Evolutionary conservation across 2,888 invertebrate genomes (phyloP).

Genomic region (Meiosimyza platycephala): DNA sequence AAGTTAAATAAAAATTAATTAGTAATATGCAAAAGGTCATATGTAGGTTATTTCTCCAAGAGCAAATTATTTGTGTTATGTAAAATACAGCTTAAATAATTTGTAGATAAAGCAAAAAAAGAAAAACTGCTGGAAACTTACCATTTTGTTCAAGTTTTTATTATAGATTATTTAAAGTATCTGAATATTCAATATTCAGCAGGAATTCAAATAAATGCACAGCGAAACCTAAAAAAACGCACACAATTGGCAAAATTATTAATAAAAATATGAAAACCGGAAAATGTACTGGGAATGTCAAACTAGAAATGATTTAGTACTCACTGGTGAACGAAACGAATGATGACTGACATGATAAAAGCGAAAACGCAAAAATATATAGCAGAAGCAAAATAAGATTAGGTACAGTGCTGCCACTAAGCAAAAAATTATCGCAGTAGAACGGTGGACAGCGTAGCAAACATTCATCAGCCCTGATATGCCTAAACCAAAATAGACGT

Average conservation of each 20-base stretch:
- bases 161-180: background rate
- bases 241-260: background rate
- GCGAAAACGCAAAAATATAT: background rate
- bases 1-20: too few species aligned
- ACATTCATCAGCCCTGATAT: too few species aligned
- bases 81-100: background rate
- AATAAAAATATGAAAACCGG: conserved; percentile 4
- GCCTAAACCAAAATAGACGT: too few species aligned
- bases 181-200: background rate
- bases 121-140: background rate
- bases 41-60: conserved; percentile 45
- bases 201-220: background rate
- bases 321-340: background rate
- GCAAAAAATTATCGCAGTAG: too few species aligned
- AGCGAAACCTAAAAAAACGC: background rate
- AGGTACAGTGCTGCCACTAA: background rate
- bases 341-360: conserved; percentile 12
- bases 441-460: too few species aligned
- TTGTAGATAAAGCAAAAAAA: background rate
- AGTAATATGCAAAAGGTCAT: conserved; percentile 42
- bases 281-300: background rate
- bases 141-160: conserved; percentile 8
- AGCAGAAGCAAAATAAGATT: conserved; percentile 1
- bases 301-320: background rate
- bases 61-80: conserved; percentile 14